These are phyloP conservation scores for Lasius fuliginosus DNA, from an alignment of 2,888 invertebrate species.

Conservation along the genomic window DNA sequence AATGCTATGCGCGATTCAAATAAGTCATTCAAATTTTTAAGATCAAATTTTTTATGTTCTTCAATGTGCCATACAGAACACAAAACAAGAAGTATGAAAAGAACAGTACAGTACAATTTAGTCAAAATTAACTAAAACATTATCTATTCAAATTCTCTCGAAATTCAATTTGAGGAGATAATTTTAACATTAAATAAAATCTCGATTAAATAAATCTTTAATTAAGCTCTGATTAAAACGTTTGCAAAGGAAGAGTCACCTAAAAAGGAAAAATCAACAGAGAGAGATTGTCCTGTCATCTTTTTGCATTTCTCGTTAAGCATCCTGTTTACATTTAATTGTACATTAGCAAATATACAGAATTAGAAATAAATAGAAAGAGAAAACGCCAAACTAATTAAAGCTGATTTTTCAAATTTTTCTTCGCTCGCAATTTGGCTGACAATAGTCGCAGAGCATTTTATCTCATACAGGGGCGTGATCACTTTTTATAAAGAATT, in stretches of 20 bases:
- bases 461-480: neutral
- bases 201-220: neutral
- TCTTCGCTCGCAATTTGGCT: slow-evolving; percentile 57
- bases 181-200: neutral
- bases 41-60: neutral
- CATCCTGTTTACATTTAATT: neutral
- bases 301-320: neutral
- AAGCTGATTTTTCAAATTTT: slow-evolving; percentile 59
- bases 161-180: neutral
- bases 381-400: neutral
- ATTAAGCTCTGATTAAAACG: neutral
- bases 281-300: neutral
- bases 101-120: neutral
- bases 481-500: neutral
- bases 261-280: neutral
- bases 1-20: neutral
- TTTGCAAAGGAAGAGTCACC: neutral
- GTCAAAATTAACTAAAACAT: neutral
- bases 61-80: neutral
- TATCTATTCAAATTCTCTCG: neutral
- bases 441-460: slow-evolving; percentile 48
- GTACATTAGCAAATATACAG: neutral
- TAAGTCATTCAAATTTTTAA: neutral
- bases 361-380: neutral
- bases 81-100: neutral